Base-by-base conservation (phyloP, 2,797 vertebrate genomes). In the Sebastes itinus region DNA sequence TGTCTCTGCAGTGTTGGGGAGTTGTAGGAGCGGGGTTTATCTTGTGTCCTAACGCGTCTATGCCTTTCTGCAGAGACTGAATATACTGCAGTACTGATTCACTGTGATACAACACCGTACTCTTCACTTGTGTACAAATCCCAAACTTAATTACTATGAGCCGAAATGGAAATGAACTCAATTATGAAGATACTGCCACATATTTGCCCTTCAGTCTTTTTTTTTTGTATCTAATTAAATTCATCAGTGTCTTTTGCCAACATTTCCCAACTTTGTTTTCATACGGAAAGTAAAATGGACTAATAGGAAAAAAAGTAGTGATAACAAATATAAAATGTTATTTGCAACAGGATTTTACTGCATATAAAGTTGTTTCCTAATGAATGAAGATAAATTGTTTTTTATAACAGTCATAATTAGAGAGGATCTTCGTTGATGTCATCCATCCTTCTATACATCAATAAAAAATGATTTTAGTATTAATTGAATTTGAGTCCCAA, bases 141-240 rank as follows among this genome's bases (percentile, higher is more conserved):
- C 83, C 79, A 77, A 83, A 89, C 82, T 84, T 90, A 87, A 90
- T 94, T 89, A 92, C 35, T 64, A 33, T n/a, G 46, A 85, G 71
- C 72, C 11, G 7, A 88, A 91, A 86, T 82, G 69, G 77, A 87
- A 90, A 87, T 88, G 14, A 87, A 92, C 81, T 89, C 66, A 90
- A 81, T 92, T 89, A 90, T 80, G 64, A 87, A 79, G 66, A 81
- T 82, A 79, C 87, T 85, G 76, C 77, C 30, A 75, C 67, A 62
- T 77, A 81, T 87, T 83, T 90, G 70, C 77, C 87, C 82, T 61
- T 61, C 61, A 85, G 86, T 56, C 62, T 42, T 18, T 65, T 20
- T 78, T 85, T 83, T 79, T 65, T 56, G 16, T 32, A 28, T 85
- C 59, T 77, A 77, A 88, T 83, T 83, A 77, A 84, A 82, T 89